Conservation (phyloP, 92 coral and sea anemone species). For the Bergia sp. region DNA sequence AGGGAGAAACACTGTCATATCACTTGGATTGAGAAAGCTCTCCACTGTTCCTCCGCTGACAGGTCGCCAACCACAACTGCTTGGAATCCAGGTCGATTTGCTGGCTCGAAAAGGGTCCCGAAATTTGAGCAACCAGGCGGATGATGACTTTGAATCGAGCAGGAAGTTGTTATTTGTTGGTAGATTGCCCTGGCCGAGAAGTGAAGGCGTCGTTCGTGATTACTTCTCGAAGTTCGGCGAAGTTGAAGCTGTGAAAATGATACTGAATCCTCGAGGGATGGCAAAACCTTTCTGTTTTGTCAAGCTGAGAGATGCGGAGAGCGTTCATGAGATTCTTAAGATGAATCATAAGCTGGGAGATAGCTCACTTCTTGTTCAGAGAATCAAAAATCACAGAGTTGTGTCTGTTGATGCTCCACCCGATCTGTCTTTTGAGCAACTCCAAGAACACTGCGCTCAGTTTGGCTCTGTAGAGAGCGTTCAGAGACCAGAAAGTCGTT, state of each 20-base stretch:
- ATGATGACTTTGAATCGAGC: conserved; percentile 22
- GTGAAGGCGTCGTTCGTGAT: conserved; percentile 5
- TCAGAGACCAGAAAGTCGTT: neutral
- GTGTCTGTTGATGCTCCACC: conserved; percentile 14
- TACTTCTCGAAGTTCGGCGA: conserved; percentile 38
- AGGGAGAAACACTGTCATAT: neutral
- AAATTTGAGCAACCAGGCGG: neutral
- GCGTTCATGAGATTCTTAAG: conserved; percentile 15
- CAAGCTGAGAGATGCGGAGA: conserved; percentile 8
- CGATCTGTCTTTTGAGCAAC: conserved; percentile 13
- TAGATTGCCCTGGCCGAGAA: conserved; percentile 8
- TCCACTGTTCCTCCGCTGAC: neutral
- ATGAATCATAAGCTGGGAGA: conserved; percentile 22
- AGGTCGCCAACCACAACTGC: neutral
- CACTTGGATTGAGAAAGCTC: neutral
- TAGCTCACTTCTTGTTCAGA: neutral
- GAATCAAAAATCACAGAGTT: conserved; percentile 30
- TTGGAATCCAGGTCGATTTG: neutral
- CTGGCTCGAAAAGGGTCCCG: neutral
- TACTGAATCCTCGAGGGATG: conserved; percentile 26
- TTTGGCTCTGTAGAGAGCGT: conserved; percentile 33
- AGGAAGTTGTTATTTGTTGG: conserved; percentile 38
- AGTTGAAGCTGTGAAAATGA: conserved; percentile 3
- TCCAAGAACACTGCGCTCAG: conserved; percentile 10
- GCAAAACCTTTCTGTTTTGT: conserved; percentile 12